Percentiles rank a stretch among this genome's conserved stretches.
phyloP scores from a whole-genome alignment of 1,140 invertebrate genomes.

The Eriosoma lanigerum region DNA sequence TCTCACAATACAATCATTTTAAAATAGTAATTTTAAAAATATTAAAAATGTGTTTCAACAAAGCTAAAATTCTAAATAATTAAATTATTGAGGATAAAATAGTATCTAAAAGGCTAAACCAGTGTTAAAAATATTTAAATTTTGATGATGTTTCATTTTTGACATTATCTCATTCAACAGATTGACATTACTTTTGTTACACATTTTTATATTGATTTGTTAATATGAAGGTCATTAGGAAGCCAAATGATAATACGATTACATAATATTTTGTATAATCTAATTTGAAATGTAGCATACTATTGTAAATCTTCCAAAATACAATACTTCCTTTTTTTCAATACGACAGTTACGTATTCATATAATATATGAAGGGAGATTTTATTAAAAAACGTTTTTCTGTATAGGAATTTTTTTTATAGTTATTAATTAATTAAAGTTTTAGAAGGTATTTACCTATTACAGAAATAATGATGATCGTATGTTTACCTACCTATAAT shows the following conservation, averaged over 20 bases:
- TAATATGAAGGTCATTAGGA: slow-evolving; percentile 3
- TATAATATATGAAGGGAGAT: neutral
- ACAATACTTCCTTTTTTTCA: neutral
- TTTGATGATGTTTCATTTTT: neutral
- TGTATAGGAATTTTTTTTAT: neutral
- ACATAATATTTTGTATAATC: neutral
- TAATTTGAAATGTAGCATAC: neutral
- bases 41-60: too few species aligned
- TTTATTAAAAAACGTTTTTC: neutral
- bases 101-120: too few species aligned
- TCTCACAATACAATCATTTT: too few species aligned
- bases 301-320: neutral
- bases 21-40: too few species aligned
- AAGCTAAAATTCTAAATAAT: too few species aligned
- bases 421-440: neutral
- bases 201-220: neutral
- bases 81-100: too few species aligned
- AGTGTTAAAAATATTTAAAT: neutral
- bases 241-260: slow-evolving; percentile 37
- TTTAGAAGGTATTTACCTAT: too few species aligned
- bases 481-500: neutral
- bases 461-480: slow-evolving; percentile 6
- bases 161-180: too few species aligned
- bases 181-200: too few species aligned
- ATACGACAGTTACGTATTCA: neutral